Base-by-base conservation (phyloP, 2,113 vertebrate genomes). In the Elachura formosa region DNA sequence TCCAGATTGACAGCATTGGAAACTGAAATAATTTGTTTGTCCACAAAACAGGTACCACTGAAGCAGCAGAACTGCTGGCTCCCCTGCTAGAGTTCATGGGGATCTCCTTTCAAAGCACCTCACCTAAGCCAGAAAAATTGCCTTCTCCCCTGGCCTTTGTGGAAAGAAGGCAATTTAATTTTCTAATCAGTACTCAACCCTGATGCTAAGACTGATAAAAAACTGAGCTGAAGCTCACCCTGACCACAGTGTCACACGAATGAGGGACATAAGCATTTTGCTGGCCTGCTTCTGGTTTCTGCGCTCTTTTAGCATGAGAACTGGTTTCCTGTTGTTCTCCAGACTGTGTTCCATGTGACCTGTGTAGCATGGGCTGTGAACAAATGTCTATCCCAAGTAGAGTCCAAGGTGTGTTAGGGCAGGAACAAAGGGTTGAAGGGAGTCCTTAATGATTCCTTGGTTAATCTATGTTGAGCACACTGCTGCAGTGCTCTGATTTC, bases 21-120 rank as follows among this genome's bases (percentile, higher is more conserved):
- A 92, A 77, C 61, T 94, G 78, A 85, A 90, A 75, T 74, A 4
- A 80, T 92, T 90, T 89, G 78, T 87, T 94, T 94, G 76, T 87
- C 72, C n/a, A 72, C 73, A 82, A 66, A 91, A 64, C 28, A 59
- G 33, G 85, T 95, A 67, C 51, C 33, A 45, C 25, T 0, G 3
- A 84, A 89, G 43, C 26, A 80, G 84, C 55, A 69, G 52, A 73
- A 55, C 40, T 20, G 12, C 19, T 0, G 0, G 8, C 26, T 87
- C 31, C 36, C 20, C 15, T 48, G 5, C 21, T 31, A 43, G 4
- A 0, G 1, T 58, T 33, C n/a, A 17, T 76, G 72, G 38, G 59
- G 45, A 68, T 90, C 55, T 13, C 17, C 21, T 95, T 89, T 76
- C 81, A 73, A 81, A 94, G 46, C 59, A 59, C 10, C 13, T 87